Evolutionary conservation across 2,888 invertebrate genomes (phyloP).

Genomic region (Cotesia congregata): DNA sequence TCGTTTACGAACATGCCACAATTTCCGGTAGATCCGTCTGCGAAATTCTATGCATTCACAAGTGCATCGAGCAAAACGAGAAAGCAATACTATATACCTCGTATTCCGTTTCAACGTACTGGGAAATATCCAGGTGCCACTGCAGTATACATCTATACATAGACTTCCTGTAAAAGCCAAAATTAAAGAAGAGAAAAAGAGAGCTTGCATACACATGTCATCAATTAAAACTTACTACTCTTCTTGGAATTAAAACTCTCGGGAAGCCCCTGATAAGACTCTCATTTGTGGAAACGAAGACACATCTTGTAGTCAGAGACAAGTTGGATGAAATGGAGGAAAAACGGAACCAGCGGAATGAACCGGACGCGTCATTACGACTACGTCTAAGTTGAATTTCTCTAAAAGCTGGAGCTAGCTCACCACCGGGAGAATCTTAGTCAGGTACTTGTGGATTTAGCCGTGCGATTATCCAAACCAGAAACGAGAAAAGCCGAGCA

Average conservation of each 20-base stretch:
- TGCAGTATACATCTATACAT: slow-evolving; percentile 32
- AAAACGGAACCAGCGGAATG: slow-evolving; percentile 6
- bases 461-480: slow-evolving; percentile 36
- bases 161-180: slow-evolving; percentile 12
- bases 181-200: slow-evolving; percentile 15
- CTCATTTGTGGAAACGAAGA: background rate
- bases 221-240: too few relatives aligned
- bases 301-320: slow-evolving; percentile 2
- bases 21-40: slow-evolving; percentile 43
- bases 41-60: slow-evolving; percentile 44
- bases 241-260: too few relatives aligned
- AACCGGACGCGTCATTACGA: slow-evolving; percentile 40
- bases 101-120: slow-evolving; percentile 6
- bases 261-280: background rate
- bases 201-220: background rate
- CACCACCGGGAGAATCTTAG: slow-evolving; percentile 18
- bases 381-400: slow-evolving; percentile 35
- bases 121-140: slow-evolving; percentile 43
- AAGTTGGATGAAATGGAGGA: slow-evolving; percentile 17
- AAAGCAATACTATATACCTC: slow-evolving; percentile 6
- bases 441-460: slow-evolving; percentile 39
- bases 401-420: slow-evolving; percentile 6
- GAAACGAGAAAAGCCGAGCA: slow-evolving; percentile 35
- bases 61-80: slow-evolving; percentile 35
- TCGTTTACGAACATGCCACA: slow-evolving; percentile 44